Evolutionary conservation across 2,888 invertebrate species (phyloP).

Genomic region (Drosophila testacea): DNA sequence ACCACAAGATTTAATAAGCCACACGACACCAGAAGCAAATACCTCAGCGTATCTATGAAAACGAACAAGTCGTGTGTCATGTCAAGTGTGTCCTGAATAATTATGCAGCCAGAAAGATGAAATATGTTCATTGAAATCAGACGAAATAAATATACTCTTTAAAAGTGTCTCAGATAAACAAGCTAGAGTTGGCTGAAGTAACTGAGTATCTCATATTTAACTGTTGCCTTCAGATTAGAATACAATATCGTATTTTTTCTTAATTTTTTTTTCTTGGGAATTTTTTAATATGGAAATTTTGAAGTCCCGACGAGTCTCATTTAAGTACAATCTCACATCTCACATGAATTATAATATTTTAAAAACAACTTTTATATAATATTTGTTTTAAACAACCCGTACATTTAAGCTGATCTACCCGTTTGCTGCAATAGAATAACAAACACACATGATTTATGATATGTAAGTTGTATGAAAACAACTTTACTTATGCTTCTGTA

Average conservation of each 20-base stretch:
- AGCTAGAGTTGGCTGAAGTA: neutral
- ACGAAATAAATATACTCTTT: conserved; percentile 12
- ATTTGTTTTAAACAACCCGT: neutral
- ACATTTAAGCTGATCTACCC: conserved; percentile 14
- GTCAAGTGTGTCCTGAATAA: conserved; percentile 58
- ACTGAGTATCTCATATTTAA: no score
- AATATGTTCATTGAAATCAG: neutral
- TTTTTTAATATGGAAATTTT: no score
- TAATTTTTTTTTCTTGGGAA: no score
- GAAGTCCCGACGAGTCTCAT: no score
- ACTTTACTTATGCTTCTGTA: conserved; percentile 48
- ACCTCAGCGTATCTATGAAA: conserved; percentile 29
- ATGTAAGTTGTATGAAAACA: conserved; percentile 46
- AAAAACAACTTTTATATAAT: neutral
- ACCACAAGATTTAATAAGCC: conserved; percentile 67
- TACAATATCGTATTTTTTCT: no score
- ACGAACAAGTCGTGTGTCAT: conserved; percentile 44
- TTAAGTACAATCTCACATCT: no score
- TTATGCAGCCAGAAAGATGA: conserved; percentile 41
- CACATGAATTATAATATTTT: neutral
- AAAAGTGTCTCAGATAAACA: neutral
- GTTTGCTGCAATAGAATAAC: conserved; percentile 5
- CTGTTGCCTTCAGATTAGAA: neutral
- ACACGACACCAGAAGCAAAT: conserved; percentile 38
- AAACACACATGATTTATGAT: conserved; percentile 64